A percentile compares a stretch with the other conserved stretches of the same genome.
Conservation (phyloP, 2,113 vertebrate species). For the Forbesichthys papilliferus region DNA sequence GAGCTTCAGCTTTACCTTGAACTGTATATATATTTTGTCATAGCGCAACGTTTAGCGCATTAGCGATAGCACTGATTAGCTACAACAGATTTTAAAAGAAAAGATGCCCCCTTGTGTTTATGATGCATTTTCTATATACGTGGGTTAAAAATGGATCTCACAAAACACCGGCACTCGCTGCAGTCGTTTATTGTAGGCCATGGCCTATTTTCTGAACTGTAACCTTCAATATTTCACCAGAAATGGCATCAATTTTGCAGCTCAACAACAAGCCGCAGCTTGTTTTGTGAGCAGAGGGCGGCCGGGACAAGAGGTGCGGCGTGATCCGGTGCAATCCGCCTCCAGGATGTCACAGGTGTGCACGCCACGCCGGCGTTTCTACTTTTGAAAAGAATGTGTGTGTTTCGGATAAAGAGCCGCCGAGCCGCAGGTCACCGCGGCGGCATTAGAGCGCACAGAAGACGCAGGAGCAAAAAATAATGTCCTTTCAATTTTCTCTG, state of each 20-base stretch:
- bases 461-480: background rate
- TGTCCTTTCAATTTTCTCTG: conserved; percentile 18
- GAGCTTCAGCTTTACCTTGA: conserved; percentile 16
- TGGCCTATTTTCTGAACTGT: background rate
- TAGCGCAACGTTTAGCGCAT: conserved; percentile 10
- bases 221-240: background rate
- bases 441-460: background rate
- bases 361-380: conserved; percentile 5
- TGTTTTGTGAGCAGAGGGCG: conserved; percentile 7
- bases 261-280: conserved; percentile 1
- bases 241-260: background rate
- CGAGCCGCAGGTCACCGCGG: background rate
- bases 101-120: background rate
- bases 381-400: conserved; percentile 25
- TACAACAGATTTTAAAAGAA: background rate
- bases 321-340: conserved; percentile 4
- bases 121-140: background rate
- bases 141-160: background rate
- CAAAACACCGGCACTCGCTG: too few species aligned
- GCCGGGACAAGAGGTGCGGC: background rate
- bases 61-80: conserved; percentile 8
- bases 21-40: conserved; percentile 32
- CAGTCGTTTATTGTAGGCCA: too few species aligned
- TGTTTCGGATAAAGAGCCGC: background rate
- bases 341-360: conserved; percentile 11